These are phyloP conservation scores for Acanthornis magna DNA, from an alignment of 2,797 vertebrate genomes.

Conservation along the genomic window DNA sequence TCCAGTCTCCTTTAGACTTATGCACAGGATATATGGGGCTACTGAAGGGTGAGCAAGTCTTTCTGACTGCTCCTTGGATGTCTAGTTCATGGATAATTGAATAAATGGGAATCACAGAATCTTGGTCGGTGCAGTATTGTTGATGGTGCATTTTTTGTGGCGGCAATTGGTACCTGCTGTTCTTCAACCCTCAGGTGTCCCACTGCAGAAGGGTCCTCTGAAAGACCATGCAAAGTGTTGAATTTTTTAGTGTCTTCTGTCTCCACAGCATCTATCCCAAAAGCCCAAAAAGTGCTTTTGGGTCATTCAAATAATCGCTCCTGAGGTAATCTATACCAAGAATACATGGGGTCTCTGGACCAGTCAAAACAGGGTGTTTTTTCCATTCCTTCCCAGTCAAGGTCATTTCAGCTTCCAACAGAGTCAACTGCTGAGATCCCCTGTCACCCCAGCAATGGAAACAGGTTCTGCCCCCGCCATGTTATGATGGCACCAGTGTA, in stretches of 20 bases:
- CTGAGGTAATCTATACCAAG: not conserved
- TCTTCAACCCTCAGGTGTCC: not conserved
- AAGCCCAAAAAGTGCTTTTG: not conserved
- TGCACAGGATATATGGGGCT: not conserved
- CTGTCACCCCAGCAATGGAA: not conserved
- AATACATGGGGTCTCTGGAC: not conserved
- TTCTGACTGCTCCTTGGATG: not conserved
- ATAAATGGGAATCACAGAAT: not conserved
- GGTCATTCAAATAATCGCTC: not conserved
- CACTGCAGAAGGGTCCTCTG: not conserved
- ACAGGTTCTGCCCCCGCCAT: not conserved
- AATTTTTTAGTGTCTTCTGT: not conserved
- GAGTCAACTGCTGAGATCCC: no score
- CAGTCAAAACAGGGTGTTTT: not conserved
- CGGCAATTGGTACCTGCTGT: not conserved
- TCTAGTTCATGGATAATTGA: not conserved
- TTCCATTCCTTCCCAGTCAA: not conserved
- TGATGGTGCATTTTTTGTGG: not conserved
- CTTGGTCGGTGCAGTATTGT: rapidly evolving
- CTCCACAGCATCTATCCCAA: not conserved
- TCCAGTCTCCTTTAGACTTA: not conserved
- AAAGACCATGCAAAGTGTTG: not conserved
- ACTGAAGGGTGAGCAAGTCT: not conserved
- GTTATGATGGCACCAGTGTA: not conserved
- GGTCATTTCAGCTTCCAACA: not conserved